Base-by-base conservation (phyloP, 1,140 invertebrate genomes). In the Vollenhovia emeryi region DNA sequence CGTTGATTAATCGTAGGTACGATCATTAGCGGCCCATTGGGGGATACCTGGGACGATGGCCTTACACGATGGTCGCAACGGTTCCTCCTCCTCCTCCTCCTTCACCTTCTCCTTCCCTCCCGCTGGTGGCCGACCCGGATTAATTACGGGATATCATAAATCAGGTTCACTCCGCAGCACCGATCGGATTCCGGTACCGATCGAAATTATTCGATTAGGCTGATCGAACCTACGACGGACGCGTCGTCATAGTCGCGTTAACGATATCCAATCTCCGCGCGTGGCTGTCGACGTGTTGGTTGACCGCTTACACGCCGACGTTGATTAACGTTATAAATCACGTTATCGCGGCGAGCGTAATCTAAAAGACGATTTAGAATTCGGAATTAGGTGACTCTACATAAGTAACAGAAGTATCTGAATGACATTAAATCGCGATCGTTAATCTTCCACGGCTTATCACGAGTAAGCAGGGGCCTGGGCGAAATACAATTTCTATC, bases 21-120 rank as follows among this genome's bases (percentile, higher is more conserved):
- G 87, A 91, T 92, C 92, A 91, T 92, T 92, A 91, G 91, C 87
- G 84, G 84, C 87, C 84, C 91, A 89, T 91, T 86, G 64, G 89
- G 89, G 82, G 88, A 85, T 91, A 91, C 85, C 87, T 82, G 82
- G 86, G 89, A 91, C 74, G 73, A 88, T 84, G 84, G 85, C 90
- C 89, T 89, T 89, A 89, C 80, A 86, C 75, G 86, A 84, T 86
- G 74, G 57, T 60, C 36, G n/a, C 82, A 59, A 60, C 48, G 55
- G 73, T 71, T 84, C 80, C 87, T 15, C 33, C n/a, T 40, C 45
- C 45, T 30, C 30, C 69, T 24, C n/a, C 69, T 24, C 50, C 69
- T 21, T 30, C 27, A 11, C 30, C 69, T 7, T 3, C 71, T 24
- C 8, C 48, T 36, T 21, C 18, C 75, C 85, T 24, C 30, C n/a